phyloP scores from a whole-genome alignment of 1,140 invertebrate species.

The Drosophila carrolli region DNA sequence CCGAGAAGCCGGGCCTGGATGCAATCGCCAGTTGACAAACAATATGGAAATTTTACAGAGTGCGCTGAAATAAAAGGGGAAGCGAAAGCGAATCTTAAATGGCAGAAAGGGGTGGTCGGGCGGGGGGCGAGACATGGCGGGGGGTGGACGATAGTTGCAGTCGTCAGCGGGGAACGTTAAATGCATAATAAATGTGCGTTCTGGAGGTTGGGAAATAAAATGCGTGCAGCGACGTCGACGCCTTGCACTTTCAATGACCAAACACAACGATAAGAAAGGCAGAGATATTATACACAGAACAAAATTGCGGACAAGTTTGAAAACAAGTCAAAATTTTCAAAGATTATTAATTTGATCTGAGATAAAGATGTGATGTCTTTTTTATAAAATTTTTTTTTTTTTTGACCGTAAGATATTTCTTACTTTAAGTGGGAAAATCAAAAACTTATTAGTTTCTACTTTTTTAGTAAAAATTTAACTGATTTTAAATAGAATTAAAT shows the following conservation, averaged over 20 bases:
- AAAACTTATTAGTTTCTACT: too few relatives aligned
- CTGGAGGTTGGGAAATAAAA: slow-evolving; percentile 64
- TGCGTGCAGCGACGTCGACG: slow-evolving; percentile 65
- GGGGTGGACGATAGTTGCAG: slow-evolving; percentile 41
- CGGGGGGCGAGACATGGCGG: neutral
- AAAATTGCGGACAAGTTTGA: neutral
- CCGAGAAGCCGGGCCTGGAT: slow-evolving; percentile 40
- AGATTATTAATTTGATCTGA: too few relatives aligned
- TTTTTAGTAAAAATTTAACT: too few relatives aligned
- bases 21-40: slow-evolving; percentile 70
- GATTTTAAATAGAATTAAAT: too few relatives aligned
- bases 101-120: neutral
- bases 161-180: slow-evolving; percentile 66
- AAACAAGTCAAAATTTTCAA: too few relatives aligned
- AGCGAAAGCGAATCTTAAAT: slow-evolving; percentile 61
- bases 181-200: slow-evolving; percentile 81
- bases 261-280: slow-evolving; percentile 59
- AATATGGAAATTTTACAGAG: slow-evolving; percentile 72
- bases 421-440: too few relatives aligned
- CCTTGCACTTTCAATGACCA: slow-evolving; percentile 78
- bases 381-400: too few relatives aligned
- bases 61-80: slow-evolving; percentile 36
- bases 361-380: too few relatives aligned
- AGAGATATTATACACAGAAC: slow-evolving; percentile 11
- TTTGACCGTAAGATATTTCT: too few relatives aligned